Conservation (phyloP, 2,113 vertebrate genomes). For the Apodemus sylvaticus region DNA sequence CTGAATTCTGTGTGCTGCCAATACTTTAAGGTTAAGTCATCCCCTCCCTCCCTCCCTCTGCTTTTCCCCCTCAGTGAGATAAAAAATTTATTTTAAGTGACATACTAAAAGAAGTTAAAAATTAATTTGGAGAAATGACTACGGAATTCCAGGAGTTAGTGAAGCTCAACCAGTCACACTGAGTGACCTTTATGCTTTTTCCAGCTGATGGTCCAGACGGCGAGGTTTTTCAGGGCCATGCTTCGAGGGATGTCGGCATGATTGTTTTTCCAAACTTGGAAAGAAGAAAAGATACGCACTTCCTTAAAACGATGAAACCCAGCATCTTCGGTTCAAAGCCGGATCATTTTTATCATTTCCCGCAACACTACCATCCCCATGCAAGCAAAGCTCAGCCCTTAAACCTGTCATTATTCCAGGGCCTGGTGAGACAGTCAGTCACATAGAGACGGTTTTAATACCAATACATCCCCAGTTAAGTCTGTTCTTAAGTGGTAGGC, state of each 20-base stretch:
- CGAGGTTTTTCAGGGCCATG: conserved; percentile 23
- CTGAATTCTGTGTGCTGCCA: not conserved
- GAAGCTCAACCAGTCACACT: conserved; percentile 61
- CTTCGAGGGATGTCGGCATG: not conserved
- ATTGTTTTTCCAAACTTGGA: conserved; percentile 16
- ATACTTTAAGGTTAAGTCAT: conserved; percentile 23
- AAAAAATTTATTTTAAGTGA: conserved; percentile 44
- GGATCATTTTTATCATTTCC: too few species aligned
- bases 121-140: conserved; percentile 76
- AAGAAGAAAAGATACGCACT: not conserved
- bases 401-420: not conserved
- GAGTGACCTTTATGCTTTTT: conserved; percentile 60
- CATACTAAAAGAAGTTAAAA: conserved; percentile 78
- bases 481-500: not conserved
- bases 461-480: not conserved
- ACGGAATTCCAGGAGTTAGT: conserved; percentile 76
- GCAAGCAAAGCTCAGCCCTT: not conserved
- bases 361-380: not conserved
- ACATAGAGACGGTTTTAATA: not conserved
- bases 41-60: not conserved
- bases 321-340: conserved; percentile 5
- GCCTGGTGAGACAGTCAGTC: not conserved
- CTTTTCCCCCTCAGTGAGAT: conserved; percentile 5
- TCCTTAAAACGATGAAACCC: not conserved
- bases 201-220: conserved; percentile 50